Evolutionary conservation across 2,888 invertebrate genomes (phyloP).

Genomic region (Plutella xylostella): DNA sequence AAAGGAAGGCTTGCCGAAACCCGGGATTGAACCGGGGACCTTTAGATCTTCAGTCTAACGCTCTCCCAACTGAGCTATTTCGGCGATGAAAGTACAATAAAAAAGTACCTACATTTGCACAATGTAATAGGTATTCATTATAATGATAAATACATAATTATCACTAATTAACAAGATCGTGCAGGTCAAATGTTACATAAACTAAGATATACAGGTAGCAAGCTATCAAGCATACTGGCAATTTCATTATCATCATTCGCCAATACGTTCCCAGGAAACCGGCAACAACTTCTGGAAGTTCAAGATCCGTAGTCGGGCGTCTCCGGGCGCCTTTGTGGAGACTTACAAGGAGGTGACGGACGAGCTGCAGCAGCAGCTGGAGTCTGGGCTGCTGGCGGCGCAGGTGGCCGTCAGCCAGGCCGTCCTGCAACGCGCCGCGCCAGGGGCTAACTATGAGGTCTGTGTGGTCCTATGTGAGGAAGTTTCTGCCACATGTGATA

Average conservation of each 20-base stretch:
- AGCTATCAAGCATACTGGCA: too few relatives aligned
- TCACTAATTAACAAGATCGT: too few relatives aligned
- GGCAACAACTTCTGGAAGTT: constrained; percentile 31
- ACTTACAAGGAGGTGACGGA: constrained; percentile 13
- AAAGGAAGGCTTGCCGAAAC: constrained; percentile 30
- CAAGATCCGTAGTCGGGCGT: constrained; percentile 42
- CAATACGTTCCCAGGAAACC: too few relatives aligned
- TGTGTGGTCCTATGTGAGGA: too few relatives aligned
- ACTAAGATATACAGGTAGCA: not conserved
- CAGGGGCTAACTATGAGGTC: not conserved
- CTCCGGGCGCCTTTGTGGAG: constrained; percentile 14
- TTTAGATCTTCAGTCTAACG: constrained; percentile 20
- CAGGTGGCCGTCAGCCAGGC: constrained; percentile 46
- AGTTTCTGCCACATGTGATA: too few relatives aligned
- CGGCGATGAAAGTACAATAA: constrained; percentile 31
- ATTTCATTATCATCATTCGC: too few relatives aligned
- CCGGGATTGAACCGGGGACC: constrained; percentile 43
- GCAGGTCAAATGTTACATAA: too few relatives aligned
- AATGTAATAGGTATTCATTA: too few relatives aligned
- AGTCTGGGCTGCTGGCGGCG: constrained; percentile 43
- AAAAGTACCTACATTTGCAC: too few relatives aligned
- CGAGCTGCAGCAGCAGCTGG: constrained; percentile 31
- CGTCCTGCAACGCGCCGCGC: constrained; percentile 25
- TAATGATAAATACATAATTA: too few relatives aligned
- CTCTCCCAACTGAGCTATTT: constrained; percentile 57